Evolutionary conservation across 2,113 vertebrate genomes (phyloP), one percentile per base, ranked within the genome.

Genomic region (Chrysochloris asiatica): DNA sequence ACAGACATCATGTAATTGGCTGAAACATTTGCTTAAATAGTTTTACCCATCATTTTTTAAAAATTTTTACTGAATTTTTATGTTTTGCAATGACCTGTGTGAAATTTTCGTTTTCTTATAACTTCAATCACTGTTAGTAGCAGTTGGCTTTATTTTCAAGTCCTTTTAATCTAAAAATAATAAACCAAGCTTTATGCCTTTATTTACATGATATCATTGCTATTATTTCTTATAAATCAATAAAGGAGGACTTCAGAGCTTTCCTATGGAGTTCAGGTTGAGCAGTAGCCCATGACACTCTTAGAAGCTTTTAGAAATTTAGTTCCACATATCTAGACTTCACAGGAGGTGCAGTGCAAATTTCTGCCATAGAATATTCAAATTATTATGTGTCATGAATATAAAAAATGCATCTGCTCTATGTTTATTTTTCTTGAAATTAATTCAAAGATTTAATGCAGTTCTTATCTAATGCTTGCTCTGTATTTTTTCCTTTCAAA

Each of bases 21-120:
- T 83, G 14, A 71, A 84, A 87, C 11, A 80, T 89, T 45, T 93
- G n/a, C 16, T 86, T 80, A 91, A 63, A 45, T 7, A 43, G 4
- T 78, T 86, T 92, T 17, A 71, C 47, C 47, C 79, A 47, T 83
- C 77, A 73, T 69, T 8, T 77, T 83, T 82, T 77, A 38, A 69
- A 45, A 86, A 45, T 83, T 87, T 93, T 80, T 8, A 28, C 21
- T 50, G 12, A 17, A 56, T 41, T 63, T 63, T 14, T n/a, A n/a
- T 65, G 38, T 47, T 50, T 71, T 80, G 13, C 45, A 50, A 0
- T 92, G 19, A 80, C 30, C 11, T 47, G 2, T 73, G 22, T 61
- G 17, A 65, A 59, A 24, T 78, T 87, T 73, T 83, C 12, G 26
- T 28, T 38, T 63, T 69, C 12, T 73, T 19, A 30, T 75, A 21